Evolutionary conservation across 2,888 invertebrate species (phyloP), one percentile per base, ranked within the genome.

Genomic region (Tromatobia lineatoria): DNA sequence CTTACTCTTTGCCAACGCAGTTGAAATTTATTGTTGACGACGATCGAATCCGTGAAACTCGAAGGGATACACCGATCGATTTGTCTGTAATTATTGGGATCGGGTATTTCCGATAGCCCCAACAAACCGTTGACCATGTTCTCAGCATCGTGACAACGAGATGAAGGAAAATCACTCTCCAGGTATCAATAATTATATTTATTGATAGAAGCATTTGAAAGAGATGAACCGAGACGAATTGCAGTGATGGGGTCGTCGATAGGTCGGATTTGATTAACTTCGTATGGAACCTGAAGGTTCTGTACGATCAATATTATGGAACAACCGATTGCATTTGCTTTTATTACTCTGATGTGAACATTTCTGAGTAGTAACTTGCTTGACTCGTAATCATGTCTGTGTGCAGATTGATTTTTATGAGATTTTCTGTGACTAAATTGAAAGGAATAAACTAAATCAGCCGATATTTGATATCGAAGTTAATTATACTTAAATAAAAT

Each of bases 191-290:
- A 77, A 83, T 80, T 83, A 83, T 83, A 74, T 80, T 83, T 67
- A 80, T 83, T 73, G 71, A 57, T 64, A 34, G 54, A 75, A 23
- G 64, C 42, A 34, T 69, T 59, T 78, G 79, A 74, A 69, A 66
- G 71, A 61, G 80, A 80, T 80, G 76, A 76, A 70, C 71, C 71
- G 59, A 20, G 73, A 45, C 23, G 67, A 77, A 77, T 77, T 83
- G 77, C 54, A 61, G 69, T 59, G 80, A 80, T 80, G 80, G 76
- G 78, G 76, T 80, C 78, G 38, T 66, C 54, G 66, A 54, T 23
- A 47, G 83, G 71, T 83, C 80, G 66, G 42, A 71, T 73, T 76
- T 80, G 64, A 83, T 83, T 83, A 66, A 80, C 70, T 83, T 67
- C 34, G 71, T 73, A 57, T 50, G 45, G 80, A 83, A 73, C 59